Percentiles rank a stretch among this genome's conserved stretches.
Conservation (phyloP, 1,140 invertebrate species). For the Littorina saxatilis region DNA sequence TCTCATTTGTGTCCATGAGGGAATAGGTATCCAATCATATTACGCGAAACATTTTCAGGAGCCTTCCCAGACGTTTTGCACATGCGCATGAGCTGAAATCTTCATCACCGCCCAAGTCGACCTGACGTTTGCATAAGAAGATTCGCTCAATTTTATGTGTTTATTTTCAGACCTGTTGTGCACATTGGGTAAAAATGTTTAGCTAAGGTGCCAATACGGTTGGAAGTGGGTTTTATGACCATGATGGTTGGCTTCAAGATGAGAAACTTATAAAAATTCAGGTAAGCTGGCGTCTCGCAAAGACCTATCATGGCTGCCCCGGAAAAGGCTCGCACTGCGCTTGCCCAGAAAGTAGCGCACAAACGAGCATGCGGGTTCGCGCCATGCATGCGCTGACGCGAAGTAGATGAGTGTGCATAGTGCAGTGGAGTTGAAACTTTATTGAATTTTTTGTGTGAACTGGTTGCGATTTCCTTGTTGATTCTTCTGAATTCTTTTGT, state of each 20-base stretch:
- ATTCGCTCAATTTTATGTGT: constrained; percentile 34
- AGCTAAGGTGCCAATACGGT: constrained; percentile 64
- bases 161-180: constrained; percentile 36
- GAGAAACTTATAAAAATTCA: constrained; percentile 67
- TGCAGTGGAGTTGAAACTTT: too few relatives aligned
- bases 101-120: not conserved
- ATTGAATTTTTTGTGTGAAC: too few relatives aligned
- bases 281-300: constrained; percentile 50
- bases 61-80: not conserved
- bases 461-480: too few relatives aligned
- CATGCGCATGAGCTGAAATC: constrained; percentile 23
- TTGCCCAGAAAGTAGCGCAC: constrained; percentile 42
- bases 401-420: too few relatives aligned
- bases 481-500: too few relatives aligned
- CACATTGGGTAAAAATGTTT: constrained; percentile 63
- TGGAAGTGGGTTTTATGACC: constrained; percentile 72
- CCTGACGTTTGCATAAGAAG: constrained; percentile 7
- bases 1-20: constrained; percentile 13
- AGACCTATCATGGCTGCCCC: constrained; percentile 46
- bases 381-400: too few relatives aligned
- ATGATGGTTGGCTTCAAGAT: constrained; percentile 64
- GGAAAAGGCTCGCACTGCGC: constrained; percentile 19
- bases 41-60: not conserved
- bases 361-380: constrained; percentile 50
- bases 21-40: constrained; percentile 13